These are phyloP conservation scores for Neoarius graeffei DNA, from an alignment of 2,113 vertebrate genomes.

Conservation along the genomic window DNA sequence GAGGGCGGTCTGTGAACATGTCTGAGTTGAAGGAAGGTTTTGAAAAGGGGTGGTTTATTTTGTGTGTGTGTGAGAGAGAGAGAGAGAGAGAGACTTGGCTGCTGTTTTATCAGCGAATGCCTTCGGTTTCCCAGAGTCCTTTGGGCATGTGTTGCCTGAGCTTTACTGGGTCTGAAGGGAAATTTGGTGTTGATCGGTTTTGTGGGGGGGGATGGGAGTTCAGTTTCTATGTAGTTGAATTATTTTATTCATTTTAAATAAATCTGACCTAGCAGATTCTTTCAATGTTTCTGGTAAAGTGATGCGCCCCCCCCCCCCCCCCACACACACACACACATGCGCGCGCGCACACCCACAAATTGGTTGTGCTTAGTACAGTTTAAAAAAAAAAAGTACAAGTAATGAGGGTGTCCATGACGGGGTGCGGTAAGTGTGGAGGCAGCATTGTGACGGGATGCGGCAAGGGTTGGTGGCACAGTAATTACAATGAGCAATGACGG, in stretches of 20 bases:
- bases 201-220: too few species aligned
- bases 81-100: conserved; percentile 49
- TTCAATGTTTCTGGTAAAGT: background rate
- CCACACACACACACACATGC: too few species aligned
- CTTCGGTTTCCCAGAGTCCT: conserved; percentile 61
- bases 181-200: background rate
- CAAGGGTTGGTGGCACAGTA: background rate
- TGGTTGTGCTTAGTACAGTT: too few species aligned
- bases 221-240: background rate
- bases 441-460: background rate
- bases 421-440: too few species aligned
- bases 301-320: too few species aligned
- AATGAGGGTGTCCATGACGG: too few species aligned
- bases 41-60: conserved; percentile 36
- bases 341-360: too few species aligned
- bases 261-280: background rate
- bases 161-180: conserved; percentile 25
- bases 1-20: conserved; percentile 26
- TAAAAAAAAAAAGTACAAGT: too few species aligned
- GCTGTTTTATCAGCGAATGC: conserved; percentile 59
- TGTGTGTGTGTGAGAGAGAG: conserved; percentile 38
- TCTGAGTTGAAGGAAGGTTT: conserved; percentile 21
- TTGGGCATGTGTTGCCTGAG: conserved; percentile 45
- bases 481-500: background rate
- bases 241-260: background rate